A percentile compares a stretch with the other conserved stretches of the same genome.
Conservation (phyloP, 1,140 invertebrate genomes). For the Drosophila triauraria region DNA sequence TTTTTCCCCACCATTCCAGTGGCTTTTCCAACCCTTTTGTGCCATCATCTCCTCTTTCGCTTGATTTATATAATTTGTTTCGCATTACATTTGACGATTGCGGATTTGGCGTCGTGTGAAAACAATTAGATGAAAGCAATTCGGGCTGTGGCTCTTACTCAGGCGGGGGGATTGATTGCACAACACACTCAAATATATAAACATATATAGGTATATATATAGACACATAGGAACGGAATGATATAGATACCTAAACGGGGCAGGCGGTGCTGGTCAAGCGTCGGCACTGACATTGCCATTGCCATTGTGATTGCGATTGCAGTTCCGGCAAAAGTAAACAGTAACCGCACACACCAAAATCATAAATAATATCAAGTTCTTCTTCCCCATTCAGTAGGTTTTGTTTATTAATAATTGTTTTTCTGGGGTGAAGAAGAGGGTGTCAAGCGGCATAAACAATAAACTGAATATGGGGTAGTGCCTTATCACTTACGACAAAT, state of each 20-base stretch:
- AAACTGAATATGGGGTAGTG: background rate
- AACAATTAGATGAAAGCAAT: constrained; percentile 69
- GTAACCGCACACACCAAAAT: constrained; percentile 19
- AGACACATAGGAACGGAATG: background rate
- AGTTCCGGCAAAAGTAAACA: constrained; percentile 29
- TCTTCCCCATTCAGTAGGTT: constrained; percentile 6
- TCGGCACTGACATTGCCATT: constrained; percentile 30
- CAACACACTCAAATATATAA: constrained; percentile 15
- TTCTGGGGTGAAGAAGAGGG: background rate
- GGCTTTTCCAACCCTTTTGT: background rate
- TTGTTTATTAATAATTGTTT: constrained; percentile 5
- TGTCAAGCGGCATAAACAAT: background rate
- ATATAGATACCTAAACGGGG: constrained; percentile 29
- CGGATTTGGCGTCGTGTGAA: constrained; percentile 71
- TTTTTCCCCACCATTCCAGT: background rate
- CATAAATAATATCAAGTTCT: constrained; percentile 20
- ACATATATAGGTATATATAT: background rate
- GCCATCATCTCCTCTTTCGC: background rate
- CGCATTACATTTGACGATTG: constrained; percentile 75
- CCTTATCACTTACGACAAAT: background rate
- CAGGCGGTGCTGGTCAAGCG: constrained; percentile 33
- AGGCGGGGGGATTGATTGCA: constrained; percentile 26
- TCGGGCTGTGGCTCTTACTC: constrained; percentile 20
- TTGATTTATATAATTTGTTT: constrained; percentile 66
- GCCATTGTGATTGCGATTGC: constrained; percentile 31